These are phyloP conservation scores for Girardia tigrina DNA, from an alignment of 2,888 invertebrate species.

Conservation along the genomic window DNA sequence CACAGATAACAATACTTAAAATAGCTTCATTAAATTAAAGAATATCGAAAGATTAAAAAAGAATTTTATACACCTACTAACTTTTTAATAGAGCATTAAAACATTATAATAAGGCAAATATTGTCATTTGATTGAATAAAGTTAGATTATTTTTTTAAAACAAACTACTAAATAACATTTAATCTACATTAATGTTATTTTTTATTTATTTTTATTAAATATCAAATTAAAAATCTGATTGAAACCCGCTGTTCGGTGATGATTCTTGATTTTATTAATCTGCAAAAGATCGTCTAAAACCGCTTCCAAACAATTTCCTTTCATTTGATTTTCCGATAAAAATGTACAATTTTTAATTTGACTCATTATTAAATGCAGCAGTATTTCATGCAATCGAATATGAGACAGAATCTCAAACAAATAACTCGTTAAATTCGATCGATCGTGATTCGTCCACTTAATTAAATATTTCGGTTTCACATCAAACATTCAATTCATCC, in stretches of 20 bases:
- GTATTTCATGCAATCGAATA: conserved; percentile 76
- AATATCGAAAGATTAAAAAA: too few relatives aligned
- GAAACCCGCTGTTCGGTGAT: neutral
- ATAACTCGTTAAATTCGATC: conserved; percentile 61
- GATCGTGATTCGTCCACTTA: conserved; percentile 75
- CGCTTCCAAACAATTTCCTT: conserved; percentile 72
- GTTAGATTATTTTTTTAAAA: too few relatives aligned
- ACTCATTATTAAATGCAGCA: conserved; percentile 73
- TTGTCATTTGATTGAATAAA: too few relatives aligned
- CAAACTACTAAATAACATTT: too few relatives aligned
- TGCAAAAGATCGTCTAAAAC: conserved; percentile 75
- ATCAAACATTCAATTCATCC: conserved; percentile 77
- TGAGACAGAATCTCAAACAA: conserved; percentile 75
- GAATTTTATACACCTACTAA: too few relatives aligned
- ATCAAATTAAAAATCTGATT: too few relatives aligned
- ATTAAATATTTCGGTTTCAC: conserved; percentile 65
- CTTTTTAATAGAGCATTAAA: too few relatives aligned
- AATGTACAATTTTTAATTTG: conserved; percentile 79
- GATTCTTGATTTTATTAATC: conserved; percentile 66
- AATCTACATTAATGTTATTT: too few relatives aligned
- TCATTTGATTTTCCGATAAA: conserved; percentile 71
- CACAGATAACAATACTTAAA: too few relatives aligned
- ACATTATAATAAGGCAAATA: too few relatives aligned
- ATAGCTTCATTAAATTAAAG: too few relatives aligned
- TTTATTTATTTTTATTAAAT: too few relatives aligned